Conservation (phyloP, 37 sponge, comb jelly and placozoan genomes). For the Dysidea cf. avara region DNA sequence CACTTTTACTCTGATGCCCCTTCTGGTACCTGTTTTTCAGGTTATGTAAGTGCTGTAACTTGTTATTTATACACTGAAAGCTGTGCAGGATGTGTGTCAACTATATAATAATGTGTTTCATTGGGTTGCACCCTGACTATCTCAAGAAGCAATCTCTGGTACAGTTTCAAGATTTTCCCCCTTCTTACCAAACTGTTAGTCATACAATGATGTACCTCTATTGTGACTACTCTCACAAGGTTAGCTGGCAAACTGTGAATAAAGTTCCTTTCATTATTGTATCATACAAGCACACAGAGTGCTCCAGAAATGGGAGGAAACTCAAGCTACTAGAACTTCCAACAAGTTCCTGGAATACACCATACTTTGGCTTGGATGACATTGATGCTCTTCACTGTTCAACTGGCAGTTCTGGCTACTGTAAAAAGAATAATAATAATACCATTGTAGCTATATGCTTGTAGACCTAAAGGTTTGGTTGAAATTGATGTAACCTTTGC, state of each 20-base stretch:
- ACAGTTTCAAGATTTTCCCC: slow-evolving; percentile 30
- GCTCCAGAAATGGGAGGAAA: slow-evolving; percentile 23
- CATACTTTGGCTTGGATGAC: slow-evolving; percentile 31
- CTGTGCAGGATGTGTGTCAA: slow-evolving; percentile 10
- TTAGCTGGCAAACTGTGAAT: slow-evolving; percentile 5
- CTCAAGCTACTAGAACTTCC: slow-evolving; percentile 19
- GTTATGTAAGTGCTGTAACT: too few relatives aligned
- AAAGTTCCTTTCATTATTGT: slow-evolving; percentile 30
- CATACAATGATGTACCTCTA: too few relatives aligned
- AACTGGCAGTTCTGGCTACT: too few relatives aligned
- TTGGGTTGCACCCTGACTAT: slow-evolving; percentile 11
- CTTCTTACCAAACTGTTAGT: slow-evolving; percentile 4
- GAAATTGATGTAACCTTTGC: slow-evolving; percentile 30
- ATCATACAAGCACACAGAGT: slow-evolving; percentile 21
- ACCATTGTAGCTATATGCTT: slow-evolving; percentile 20
- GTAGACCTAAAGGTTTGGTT: slow-evolving; percentile 15
- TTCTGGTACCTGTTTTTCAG: too few relatives aligned
- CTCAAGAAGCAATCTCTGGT: slow-evolving; percentile 31
- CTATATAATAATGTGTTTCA: slow-evolving; percentile 4
- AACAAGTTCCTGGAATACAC: slow-evolving; percentile 7
- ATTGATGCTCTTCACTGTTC: slow-evolving; percentile 13
- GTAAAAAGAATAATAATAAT: too few relatives aligned
- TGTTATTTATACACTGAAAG: background rate
- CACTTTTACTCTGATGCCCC: too few relatives aligned
- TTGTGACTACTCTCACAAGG: slow-evolving; percentile 26